These are phyloP conservation scores for Coranthus polyacanthus DNA, from an alignment of 2,797 vertebrate species.

Conservation along the genomic window DNA sequence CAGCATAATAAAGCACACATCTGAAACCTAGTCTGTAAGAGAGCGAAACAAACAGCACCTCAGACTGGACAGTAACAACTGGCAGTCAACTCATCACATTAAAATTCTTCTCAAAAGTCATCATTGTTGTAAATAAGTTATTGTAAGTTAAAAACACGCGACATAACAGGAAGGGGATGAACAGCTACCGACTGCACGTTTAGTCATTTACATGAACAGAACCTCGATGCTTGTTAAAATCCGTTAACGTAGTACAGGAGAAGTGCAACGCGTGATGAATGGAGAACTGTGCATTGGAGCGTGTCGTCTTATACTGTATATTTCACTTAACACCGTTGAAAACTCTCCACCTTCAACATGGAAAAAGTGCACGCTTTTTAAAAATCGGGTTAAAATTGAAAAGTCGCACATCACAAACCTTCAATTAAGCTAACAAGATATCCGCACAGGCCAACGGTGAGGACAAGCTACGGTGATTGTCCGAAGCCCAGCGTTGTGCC, in stretches of 20 bases:
- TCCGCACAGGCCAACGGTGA: too few relatives aligned
- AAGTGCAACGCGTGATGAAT: too few relatives aligned
- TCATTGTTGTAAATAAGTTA: slow-evolving; percentile 36
- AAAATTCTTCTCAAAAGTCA: slow-evolving; percentile 25
- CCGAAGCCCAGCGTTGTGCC: slow-evolving; percentile 24
- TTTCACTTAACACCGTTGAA: background rate
- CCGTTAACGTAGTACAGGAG: background rate
- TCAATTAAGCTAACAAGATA: background rate
- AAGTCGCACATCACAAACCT: slow-evolving; percentile 22
- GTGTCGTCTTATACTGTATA: too few relatives aligned
- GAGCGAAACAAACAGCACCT: background rate
- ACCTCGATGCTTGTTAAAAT: background rate
- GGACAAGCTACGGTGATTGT: slow-evolving; percentile 47
- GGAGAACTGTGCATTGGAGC: background rate
- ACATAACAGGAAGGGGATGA: background rate
- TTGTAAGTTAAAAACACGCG: slow-evolving; percentile 7
- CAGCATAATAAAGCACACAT: slow-evolving; percentile 17
- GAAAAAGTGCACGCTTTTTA: slow-evolving; percentile 23
- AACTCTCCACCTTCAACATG: slow-evolving; percentile 5
- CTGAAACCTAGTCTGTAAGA: background rate
- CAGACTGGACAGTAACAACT: background rate
- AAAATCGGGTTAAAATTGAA: slow-evolving; percentile 11
- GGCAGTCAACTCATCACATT: slow-evolving; percentile 10
- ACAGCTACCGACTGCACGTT: background rate
- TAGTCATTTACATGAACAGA: background rate